phyloP scores from a whole-genome alignment of 2,113 vertebrate species.

The Microtus richardsoni region DNA sequence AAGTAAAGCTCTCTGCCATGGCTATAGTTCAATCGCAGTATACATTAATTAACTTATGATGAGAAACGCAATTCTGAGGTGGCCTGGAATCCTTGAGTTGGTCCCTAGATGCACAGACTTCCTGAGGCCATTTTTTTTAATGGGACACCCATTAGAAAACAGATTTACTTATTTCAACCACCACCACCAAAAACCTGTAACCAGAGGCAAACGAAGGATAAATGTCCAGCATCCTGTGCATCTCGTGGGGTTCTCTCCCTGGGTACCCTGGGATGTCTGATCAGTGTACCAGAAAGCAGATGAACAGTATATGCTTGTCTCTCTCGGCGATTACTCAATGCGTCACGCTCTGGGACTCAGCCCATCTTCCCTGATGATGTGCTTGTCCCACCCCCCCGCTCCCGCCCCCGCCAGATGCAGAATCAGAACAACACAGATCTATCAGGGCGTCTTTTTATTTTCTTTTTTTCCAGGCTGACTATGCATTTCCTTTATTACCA shows the following conservation, averaged over 20 bases:
- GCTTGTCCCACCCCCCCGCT: background rate
- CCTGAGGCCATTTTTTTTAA: background rate
- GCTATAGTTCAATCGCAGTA: slow-evolving; percentile 13
- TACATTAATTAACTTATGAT: slow-evolving; percentile 30
- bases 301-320: background rate
- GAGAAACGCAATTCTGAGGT: slow-evolving; percentile 30
- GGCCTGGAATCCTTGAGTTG: background rate
- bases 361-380: background rate
- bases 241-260: background rate
- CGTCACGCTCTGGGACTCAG: background rate
- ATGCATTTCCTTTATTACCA: background rate
- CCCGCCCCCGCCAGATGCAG: background rate
- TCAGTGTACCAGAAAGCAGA: background rate
- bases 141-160: background rate
- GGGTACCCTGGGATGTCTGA: background rate
- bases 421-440: background rate
- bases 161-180: background rate
- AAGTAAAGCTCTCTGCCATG: background rate
- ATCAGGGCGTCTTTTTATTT: background rate
- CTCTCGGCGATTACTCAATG: no score
- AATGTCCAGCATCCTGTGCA: background rate
- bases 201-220: background rate
- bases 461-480: background rate
- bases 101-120: background rate
- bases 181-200: background rate